These are phyloP conservation scores for Papilio machaon DNA, from an alignment of 1,140 invertebrate genomes.

Conservation along the genomic window DNA sequence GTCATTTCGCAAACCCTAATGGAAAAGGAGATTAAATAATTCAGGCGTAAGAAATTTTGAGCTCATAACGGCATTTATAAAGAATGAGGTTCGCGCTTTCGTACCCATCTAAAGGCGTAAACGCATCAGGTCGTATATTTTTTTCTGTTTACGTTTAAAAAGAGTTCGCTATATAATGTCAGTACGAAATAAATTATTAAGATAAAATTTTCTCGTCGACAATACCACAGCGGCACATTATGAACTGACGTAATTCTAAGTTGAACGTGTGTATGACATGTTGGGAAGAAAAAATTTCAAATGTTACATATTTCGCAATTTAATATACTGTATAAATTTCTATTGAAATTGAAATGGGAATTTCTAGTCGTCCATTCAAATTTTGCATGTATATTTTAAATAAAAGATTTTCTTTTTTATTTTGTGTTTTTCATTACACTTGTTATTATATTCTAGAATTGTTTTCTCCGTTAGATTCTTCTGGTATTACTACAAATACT, in stretches of 20 bases:
- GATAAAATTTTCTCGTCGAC: slow-evolving; percentile 55
- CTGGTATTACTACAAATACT: slow-evolving; percentile 1
- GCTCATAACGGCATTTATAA: slow-evolving; percentile 75
- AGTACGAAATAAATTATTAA: slow-evolving; percentile 55
- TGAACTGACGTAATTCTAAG: slow-evolving; percentile 5
- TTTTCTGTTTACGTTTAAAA: slow-evolving; percentile 48
- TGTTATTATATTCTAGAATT: neutral
- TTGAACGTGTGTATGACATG: slow-evolving; percentile 21
- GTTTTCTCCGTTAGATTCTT: neutral
- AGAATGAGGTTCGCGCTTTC: slow-evolving; percentile 63
- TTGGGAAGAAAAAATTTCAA: neutral
- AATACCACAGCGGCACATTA: slow-evolving; percentile 40
- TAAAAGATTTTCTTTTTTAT: neutral
- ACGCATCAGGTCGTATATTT: slow-evolving; percentile 44
- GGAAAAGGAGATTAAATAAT: slow-evolving; percentile 79
- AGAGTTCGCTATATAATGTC: slow-evolving; percentile 55
- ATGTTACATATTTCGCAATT: slow-evolving; percentile 21
- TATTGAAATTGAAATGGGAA: neutral
- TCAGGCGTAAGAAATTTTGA: slow-evolving; percentile 76
- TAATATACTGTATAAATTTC: neutral
- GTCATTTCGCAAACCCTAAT: slow-evolving; percentile 77
- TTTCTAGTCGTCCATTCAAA: neutral
- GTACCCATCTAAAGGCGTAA: slow-evolving; percentile 35
- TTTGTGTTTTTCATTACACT: neutral
- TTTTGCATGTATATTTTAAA: neutral